Evolutionary conservation across 1,140 invertebrate species (phyloP).

Genomic region (Formica exsecta): DNA sequence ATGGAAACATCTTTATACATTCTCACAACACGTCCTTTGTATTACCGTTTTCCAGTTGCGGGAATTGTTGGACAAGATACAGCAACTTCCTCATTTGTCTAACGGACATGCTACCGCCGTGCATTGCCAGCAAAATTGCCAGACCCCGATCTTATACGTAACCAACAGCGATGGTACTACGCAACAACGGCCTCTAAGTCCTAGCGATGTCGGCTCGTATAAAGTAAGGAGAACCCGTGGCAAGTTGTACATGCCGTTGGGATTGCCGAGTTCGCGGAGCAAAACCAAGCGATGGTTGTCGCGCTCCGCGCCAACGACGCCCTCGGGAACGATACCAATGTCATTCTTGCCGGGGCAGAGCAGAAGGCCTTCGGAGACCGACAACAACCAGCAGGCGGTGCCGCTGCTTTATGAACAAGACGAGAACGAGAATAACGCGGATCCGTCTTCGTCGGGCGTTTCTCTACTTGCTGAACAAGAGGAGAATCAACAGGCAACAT

Average conservation of each 20-base stretch:
- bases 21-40: not conserved
- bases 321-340: slow-evolving; percentile 87
- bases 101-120: slow-evolving; percentile 71
- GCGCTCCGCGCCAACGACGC: slow-evolving; percentile 92
- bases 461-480: slow-evolving; percentile 72
- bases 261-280: slow-evolving; percentile 77
- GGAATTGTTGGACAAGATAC: slow-evolving; percentile 90
- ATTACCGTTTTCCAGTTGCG: slow-evolving; percentile 82
- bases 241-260: slow-evolving; percentile 84
- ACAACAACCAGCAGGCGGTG: slow-evolving; percentile 82
- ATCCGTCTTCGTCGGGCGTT: slow-evolving; percentile 39
- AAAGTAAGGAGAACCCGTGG: slow-evolving; percentile 78
- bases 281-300: slow-evolving; percentile 89
- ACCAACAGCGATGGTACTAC: slow-evolving; percentile 66
- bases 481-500: slow-evolving; percentile 77
- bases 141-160: slow-evolving; percentile 80
- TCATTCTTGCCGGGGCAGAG: slow-evolving; percentile 81
- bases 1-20: no score
- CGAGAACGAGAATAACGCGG: slow-evolving; percentile 77
- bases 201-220: slow-evolving; percentile 73
- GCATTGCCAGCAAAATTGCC: slow-evolving; percentile 69
- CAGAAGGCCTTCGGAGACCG: slow-evolving; percentile 80
- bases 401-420: slow-evolving; percentile 85
- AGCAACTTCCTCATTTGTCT: slow-evolving; percentile 87
- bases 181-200: slow-evolving; percentile 76